Evolutionary conservation across 1,140 invertebrate species (phyloP).

Genomic region (Anoplolepis gracilipes): DNA sequence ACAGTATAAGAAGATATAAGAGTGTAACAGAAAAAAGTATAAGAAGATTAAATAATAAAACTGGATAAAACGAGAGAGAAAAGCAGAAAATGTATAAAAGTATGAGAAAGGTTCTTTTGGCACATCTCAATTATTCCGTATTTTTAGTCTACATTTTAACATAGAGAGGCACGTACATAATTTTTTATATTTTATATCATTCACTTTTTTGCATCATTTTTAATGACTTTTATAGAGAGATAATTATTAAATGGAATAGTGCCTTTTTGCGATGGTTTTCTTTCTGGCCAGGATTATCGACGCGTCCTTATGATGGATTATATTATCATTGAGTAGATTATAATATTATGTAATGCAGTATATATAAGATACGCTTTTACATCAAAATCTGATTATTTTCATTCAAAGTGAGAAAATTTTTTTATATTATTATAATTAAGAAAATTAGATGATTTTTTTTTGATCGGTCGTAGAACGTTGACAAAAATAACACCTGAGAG

Average conservation of each 20-base stretch:
- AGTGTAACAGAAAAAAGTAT: neutral
- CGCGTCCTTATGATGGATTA: neutral
- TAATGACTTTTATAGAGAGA: neutral
- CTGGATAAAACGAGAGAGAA: neutral
- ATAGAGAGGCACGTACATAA: neutral
- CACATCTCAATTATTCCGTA: neutral
- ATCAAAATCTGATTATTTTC: constrained; percentile 13
- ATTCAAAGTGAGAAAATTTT: neutral
- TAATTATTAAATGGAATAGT: neutral
- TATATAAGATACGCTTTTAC: neutral
- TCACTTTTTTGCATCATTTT: neutral
- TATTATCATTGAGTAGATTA: neutral
- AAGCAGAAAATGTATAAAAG: neutral
- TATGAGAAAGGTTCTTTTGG: neutral
- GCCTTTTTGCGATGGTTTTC: constrained; percentile 23
- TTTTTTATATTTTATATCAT: neutral
- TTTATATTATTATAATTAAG: neutral
- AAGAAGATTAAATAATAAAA: neutral
- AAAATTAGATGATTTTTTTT: neutral
- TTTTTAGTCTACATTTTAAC: constrained; percentile 14
- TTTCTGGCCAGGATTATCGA: constrained; percentile 39
- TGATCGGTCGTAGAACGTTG: neutral
- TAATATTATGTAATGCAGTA: neutral
- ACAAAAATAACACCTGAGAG: neutral
- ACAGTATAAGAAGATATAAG: too few species aligned